phyloP scores from a whole-genome alignment of 2,888 invertebrate genomes.

The Drosophila flavopinicola region DNA sequence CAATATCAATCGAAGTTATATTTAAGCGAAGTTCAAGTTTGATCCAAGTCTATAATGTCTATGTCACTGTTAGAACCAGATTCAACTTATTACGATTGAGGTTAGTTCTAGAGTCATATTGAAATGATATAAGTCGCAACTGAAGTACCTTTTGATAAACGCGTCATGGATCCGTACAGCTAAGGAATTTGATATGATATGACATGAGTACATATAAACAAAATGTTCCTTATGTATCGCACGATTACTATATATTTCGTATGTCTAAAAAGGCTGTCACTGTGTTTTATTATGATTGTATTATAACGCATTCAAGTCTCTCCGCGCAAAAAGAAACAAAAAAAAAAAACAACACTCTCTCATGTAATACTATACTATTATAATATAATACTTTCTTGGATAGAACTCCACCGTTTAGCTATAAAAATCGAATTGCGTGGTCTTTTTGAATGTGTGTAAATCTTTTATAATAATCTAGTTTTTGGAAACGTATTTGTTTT shows the following conservation, averaged over 20 bases:
- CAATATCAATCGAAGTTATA: conserved; percentile 40
- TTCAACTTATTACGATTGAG: conserved; percentile 10
- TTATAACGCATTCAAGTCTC: conserved; percentile 8
- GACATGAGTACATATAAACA: background rate
- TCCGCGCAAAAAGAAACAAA: conserved; percentile 8
- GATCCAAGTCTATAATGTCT: conserved; percentile 21
- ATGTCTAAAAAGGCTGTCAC: conserved; percentile 31
- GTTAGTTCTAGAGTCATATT: conserved; percentile 24
- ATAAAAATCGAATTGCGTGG: conserved; percentile 12
- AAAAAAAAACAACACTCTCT: conserved; percentile 15
- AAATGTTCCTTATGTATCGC: conserved; percentile 37
- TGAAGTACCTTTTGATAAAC: conserved; percentile 70
- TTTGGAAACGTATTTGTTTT: conserved; percentile 50
- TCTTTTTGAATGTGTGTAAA: conserved; percentile 26
- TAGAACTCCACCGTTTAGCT: conserved; percentile 14
- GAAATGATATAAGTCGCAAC: conserved; percentile 73
- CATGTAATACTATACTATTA: conserved; percentile 14
- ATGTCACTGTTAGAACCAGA: conserved; percentile 8
- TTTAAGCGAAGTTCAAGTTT: conserved; percentile 61
- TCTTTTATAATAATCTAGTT: conserved; percentile 38
- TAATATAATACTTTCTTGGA: conserved; percentile 13
- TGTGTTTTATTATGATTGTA: conserved; percentile 13
- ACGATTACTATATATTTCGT: conserved; percentile 3
- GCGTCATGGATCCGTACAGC: conserved; percentile 16
- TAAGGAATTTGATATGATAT: conserved; percentile 12